Conservation (phyloP, 2,797 vertebrate genomes). For the Thaleichthys pacificus region DNA sequence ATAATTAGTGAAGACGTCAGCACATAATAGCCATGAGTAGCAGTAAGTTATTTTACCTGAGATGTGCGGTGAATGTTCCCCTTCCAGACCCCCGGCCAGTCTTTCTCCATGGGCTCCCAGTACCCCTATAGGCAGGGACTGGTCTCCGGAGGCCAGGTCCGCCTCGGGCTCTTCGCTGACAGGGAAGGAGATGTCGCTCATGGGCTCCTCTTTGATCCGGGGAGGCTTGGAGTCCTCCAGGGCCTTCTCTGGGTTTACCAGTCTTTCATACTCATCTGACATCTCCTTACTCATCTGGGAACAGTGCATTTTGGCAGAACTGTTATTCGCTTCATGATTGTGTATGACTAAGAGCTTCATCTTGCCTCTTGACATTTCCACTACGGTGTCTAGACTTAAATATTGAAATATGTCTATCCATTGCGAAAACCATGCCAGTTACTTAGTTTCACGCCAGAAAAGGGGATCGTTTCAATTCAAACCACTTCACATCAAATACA, state of each 20-base stretch:
- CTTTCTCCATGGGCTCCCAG: slow-evolving; percentile 86
- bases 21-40: no score
- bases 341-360: neutral
- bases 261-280: slow-evolving; percentile 92
- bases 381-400: neutral
- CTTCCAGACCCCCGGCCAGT: slow-evolving; percentile 85
- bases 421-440: neutral
- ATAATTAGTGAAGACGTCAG: neutral
- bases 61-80: slow-evolving; percentile 89
- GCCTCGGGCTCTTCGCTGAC: slow-evolving; percentile 91
- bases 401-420: neutral
- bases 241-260: slow-evolving; percentile 95
- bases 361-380: no score
- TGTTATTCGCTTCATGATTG: neutral
- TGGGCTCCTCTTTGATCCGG: slow-evolving; percentile 93
- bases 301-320: slow-evolving; percentile 11
- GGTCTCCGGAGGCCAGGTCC: slow-evolving; percentile 89
- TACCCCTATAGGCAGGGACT: slow-evolving; percentile 89
- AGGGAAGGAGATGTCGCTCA: slow-evolving; percentile 91
- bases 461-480: no score
- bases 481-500: neutral
- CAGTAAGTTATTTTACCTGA: slow-evolving; percentile 72
- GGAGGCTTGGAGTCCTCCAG: slow-evolving; percentile 90
- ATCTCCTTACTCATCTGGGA: slow-evolving; percentile 93
- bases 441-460: no score